A percentile compares a stretch with the other conserved stretches of the same genome.
Evolutionary conservation across 2,113 vertebrate genomes (phyloP).

Genomic region (Suncus etruscus): DNA sequence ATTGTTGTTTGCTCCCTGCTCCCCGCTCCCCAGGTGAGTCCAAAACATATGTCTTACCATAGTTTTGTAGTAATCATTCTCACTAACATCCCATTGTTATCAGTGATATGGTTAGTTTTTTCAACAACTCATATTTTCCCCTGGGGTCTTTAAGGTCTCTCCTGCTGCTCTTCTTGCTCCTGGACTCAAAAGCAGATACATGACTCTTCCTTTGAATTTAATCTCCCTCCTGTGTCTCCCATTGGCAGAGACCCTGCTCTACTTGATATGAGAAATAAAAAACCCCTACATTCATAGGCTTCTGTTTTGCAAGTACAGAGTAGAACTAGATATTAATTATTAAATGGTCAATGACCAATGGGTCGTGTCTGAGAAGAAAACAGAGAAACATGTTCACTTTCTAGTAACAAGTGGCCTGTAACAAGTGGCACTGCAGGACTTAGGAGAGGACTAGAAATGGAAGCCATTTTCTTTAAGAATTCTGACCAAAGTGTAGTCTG

Average conservation of each 20-base stretch:
- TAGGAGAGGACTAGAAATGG: neutral
- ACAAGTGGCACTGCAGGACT: neutral
- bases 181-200: neutral
- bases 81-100: neutral
- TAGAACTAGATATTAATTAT: neutral
- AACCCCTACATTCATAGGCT: neutral
- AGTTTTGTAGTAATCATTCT: neutral
- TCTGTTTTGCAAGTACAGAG: slow-evolving; percentile 22
- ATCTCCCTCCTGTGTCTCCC: neutral
- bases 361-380: neutral
- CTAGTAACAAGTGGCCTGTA: neutral
- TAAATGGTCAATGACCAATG: neutral
- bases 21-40: slow-evolving; percentile 4
- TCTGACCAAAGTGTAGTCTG: neutral
- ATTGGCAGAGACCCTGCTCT: neutral
- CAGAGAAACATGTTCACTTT: neutral
- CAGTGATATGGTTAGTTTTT: neutral
- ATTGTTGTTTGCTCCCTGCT: neutral
- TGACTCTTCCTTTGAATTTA: neutral
- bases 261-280: neutral
- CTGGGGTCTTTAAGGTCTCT: neutral
- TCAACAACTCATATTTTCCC: neutral
- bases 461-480: neutral
- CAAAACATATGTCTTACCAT: neutral
- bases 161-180: neutral